These are phyloP conservation scores for Bos indicus DNA, from an alignment of 2,113 vertebrate species.

Conservation along the genomic window DNA sequence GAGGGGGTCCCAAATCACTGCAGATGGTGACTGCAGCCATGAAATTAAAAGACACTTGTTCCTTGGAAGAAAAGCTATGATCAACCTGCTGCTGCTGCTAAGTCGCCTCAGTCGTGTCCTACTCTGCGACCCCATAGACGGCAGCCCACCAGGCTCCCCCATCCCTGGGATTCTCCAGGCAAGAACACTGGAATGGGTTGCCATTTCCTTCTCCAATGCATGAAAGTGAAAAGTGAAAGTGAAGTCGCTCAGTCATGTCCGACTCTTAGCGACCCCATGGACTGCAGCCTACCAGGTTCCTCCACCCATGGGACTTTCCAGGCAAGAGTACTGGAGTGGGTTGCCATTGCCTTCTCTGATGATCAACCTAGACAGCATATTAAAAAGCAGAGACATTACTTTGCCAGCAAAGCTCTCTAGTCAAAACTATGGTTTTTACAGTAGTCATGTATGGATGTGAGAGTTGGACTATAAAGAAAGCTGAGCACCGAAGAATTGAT, in stretches of 20 bases:
- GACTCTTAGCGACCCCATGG: too few species aligned
- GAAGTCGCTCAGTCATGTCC: too few species aligned
- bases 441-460: neutral
- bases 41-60: neutral
- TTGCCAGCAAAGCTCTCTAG: neutral
- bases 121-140: too few species aligned
- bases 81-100: neutral
- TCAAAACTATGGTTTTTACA: neutral
- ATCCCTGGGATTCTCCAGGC: too few species aligned
- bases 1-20: neutral
- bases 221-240: too few species aligned
- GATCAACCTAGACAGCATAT: neutral
- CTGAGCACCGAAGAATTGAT: neutral
- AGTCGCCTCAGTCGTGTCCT: rapidly evolving
- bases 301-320: too few species aligned
- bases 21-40: neutral
- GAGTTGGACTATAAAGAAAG: neutral
- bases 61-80: neutral
- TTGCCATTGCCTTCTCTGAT: too few species aligned
- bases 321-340: too few species aligned
- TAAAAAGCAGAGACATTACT: neutral
- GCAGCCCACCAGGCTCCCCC: too few species aligned
- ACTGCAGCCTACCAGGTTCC: too few species aligned
- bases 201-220: too few species aligned
- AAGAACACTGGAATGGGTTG: too few species aligned